Conservation (phyloP, 2,888 invertebrate species). For the Lacanobia wlatinum region DNA sequence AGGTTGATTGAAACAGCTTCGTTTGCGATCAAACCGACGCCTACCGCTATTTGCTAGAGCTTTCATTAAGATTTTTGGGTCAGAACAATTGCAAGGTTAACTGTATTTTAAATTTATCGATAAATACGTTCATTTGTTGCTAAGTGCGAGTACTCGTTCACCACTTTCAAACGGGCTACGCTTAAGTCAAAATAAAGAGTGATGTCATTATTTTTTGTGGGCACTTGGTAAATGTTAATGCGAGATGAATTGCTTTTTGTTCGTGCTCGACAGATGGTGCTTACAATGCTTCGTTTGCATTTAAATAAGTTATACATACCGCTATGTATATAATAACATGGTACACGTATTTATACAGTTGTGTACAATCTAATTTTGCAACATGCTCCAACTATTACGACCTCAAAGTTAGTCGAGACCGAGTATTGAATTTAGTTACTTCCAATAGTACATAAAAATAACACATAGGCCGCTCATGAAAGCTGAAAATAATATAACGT, state of each 20-base stretch:
- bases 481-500: neutral
- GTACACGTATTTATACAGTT: constrained; percentile 42
- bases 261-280: constrained; percentile 80
- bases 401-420: neutral
- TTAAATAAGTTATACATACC: constrained; percentile 70
- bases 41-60: constrained; percentile 58
- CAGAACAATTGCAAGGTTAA: constrained; percentile 81
- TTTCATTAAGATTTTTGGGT: constrained; percentile 71
- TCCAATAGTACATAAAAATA: neutral
- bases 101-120: constrained; percentile 80
- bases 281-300: constrained; percentile 80
- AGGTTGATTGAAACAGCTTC: constrained; percentile 67
- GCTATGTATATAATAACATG: constrained; percentile 63
- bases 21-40: constrained; percentile 68
- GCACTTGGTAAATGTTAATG: constrained; percentile 80
- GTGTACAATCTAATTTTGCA: constrained; percentile 36
- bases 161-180: constrained; percentile 70
- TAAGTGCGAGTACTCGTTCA: constrained; percentile 68
- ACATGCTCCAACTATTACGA: constrained; percentile 13
- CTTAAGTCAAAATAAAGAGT: constrained; percentile 76
- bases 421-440: neutral
- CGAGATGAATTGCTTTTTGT: constrained; percentile 86
- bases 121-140: constrained; percentile 75
- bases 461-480: neutral
- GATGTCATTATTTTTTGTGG: constrained; percentile 87